These are phyloP conservation scores for Pseudolycoriella hygida DNA, from an alignment of 2,888 invertebrate genomes.

Conservation along the genomic window DNA sequence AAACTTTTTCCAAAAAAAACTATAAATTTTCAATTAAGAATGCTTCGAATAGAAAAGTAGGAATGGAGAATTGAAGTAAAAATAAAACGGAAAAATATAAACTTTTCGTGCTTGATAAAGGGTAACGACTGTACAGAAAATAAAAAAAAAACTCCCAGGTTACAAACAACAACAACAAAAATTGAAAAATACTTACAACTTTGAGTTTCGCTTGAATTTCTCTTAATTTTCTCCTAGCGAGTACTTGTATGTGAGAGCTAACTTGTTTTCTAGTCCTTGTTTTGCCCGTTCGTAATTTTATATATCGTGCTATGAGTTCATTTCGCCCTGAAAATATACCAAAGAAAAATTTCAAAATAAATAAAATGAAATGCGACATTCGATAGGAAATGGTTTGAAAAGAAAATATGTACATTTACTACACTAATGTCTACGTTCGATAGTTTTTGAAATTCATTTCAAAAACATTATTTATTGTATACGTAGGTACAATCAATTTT, in stretches of 20 bases:
- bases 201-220: constrained; percentile 97
- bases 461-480: too few species aligned
- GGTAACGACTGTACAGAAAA: neutral
- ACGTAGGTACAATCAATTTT: too few species aligned
- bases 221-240: constrained; percentile 93
- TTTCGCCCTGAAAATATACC: constrained; percentile 74
- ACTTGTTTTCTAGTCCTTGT: constrained; percentile 99
- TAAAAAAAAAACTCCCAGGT: neutral
- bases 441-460: too few species aligned
- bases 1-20: too few species aligned
- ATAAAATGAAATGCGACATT: neutral
- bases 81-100: too few species aligned
- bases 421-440: too few species aligned
- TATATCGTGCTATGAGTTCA: constrained; percentile 99
- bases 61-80: too few species aligned
- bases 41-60: too few species aligned
- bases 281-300: constrained; percentile 98
- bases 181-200: constrained; percentile 54
- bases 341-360: constrained; percentile 9
- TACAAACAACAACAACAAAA: neutral
- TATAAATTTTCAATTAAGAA: too few species aligned
- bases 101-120: neutral
- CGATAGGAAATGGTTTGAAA: too few species aligned
- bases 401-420: too few species aligned
- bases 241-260: constrained; percentile 98